Conservation (phyloP, 1,140 invertebrate species). For the Antheraea mylitta region DNA sequence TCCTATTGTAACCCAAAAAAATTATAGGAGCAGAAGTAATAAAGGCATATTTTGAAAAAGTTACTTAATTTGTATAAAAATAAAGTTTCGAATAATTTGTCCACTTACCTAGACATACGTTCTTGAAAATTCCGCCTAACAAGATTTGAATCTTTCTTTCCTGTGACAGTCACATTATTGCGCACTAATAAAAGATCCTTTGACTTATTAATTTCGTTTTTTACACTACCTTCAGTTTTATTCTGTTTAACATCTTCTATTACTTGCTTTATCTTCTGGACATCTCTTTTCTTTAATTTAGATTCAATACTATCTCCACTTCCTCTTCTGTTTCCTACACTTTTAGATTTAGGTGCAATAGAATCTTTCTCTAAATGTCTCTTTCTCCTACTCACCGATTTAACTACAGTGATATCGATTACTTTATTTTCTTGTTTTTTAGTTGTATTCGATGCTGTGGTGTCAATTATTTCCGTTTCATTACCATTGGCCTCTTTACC, state of each 20-base stretch:
- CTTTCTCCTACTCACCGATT: background rate
- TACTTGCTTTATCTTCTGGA: background rate
- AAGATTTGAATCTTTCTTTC: background rate
- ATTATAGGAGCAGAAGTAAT: too few relatives aligned
- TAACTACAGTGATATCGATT: background rate
- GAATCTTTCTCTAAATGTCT: background rate
- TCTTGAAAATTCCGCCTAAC: background rate
- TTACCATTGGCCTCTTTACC: background rate
- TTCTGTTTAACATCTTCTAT: background rate
- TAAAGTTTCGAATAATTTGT: background rate
- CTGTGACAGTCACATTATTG: background rate
- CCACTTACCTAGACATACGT: background rate
- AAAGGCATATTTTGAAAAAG: too few relatives aligned
- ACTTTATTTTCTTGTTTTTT: background rate
- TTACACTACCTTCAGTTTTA: background rate
- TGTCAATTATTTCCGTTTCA: background rate
- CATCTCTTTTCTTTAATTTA: slow-evolving; percentile 21
- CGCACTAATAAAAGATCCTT: background rate
- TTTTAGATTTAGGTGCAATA: background rate
- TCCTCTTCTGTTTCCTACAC: background rate
- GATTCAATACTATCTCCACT: background rate
- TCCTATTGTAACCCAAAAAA: too few relatives aligned
- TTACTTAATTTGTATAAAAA: too few relatives aligned
- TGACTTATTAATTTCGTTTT: background rate
- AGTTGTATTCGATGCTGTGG: background rate